Conservation (phyloP, 2,113 vertebrate genomes). For the Hyperoodon ampullatus region DNA sequence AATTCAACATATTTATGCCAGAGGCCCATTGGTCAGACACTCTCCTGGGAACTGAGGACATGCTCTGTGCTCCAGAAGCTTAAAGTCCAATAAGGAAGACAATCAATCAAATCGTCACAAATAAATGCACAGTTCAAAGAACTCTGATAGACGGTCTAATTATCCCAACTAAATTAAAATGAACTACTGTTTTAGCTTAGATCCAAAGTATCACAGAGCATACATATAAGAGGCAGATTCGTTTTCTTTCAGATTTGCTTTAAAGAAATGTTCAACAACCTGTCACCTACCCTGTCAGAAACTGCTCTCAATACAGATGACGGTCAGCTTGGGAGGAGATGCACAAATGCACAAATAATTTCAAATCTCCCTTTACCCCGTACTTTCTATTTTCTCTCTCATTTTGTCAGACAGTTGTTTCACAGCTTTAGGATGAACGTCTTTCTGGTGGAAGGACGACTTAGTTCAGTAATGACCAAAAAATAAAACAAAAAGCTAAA, state of each 20-base stretch:
- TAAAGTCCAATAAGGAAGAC: neutral
- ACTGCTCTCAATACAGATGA: neutral
- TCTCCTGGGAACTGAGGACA: neutral
- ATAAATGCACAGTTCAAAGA: neutral
- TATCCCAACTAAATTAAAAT: neutral
- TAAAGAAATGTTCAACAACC: neutral
- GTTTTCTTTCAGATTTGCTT: slow-evolving; percentile 23
- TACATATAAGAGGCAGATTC: neutral
- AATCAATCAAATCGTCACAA: neutral
- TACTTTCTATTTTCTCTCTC: neutral
- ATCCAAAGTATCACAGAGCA: neutral
- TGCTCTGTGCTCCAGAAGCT: neutral
- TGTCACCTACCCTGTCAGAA: neutral
- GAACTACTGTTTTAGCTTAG: neutral
- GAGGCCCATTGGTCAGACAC: neutral
- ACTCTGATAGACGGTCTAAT: neutral
- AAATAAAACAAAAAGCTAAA: neutral
- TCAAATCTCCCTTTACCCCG: neutral
- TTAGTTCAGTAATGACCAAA: neutral
- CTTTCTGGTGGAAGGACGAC: neutral
- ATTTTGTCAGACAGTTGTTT: neutral
- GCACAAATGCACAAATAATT: neutral
- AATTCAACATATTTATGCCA: neutral
- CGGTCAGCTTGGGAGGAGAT: neutral
- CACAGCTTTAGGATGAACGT: neutral